Percentiles rank a stretch among this genome's conserved stretches.
Conservation (phyloP, 2,797 vertebrate genomes). For the Menidia menidia region DNA sequence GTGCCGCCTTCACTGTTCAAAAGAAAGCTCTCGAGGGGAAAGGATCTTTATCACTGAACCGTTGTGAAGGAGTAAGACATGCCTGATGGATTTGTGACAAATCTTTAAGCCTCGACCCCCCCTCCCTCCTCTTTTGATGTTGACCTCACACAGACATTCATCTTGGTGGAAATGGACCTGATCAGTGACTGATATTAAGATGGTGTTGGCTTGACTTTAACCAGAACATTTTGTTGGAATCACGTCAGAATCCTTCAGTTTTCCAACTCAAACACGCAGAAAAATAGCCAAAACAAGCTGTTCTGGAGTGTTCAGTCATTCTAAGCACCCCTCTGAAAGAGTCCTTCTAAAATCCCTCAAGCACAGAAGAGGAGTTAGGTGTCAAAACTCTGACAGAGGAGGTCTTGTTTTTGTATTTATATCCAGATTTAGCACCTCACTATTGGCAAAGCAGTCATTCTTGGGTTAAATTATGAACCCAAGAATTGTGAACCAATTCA, state of each 20-base stretch:
- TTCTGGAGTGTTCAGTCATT: neutral
- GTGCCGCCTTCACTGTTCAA: neutral
- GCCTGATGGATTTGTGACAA: slow-evolving; percentile 16
- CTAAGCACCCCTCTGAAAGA: neutral
- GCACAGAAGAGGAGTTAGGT: slow-evolving; percentile 9
- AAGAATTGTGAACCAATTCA: neutral
- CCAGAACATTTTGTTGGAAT: slow-evolving; percentile 40
- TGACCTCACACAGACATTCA: slow-evolving; percentile 19
- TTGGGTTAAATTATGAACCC: neutral
- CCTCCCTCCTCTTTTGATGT: slow-evolving; percentile 10
- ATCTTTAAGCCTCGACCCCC: slow-evolving; percentile 14
- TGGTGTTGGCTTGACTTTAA: slow-evolving; percentile 25
- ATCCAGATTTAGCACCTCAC: neutral
- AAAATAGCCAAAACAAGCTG: slow-evolving; percentile 36
- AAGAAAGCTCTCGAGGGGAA: too few relatives aligned
- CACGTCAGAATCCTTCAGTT: neutral
- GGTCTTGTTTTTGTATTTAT: neutral
- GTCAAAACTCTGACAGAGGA: neutral
- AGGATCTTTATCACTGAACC: too few relatives aligned
- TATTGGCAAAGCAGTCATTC: neutral
- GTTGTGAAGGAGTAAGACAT: too few relatives aligned
- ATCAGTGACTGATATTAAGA: slow-evolving; percentile 5
- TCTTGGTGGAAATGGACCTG: slow-evolving; percentile 18
- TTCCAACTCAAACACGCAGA: slow-evolving; percentile 38
- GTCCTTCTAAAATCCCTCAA: slow-evolving; percentile 9